Conservation (phyloP, 2,113 vertebrate genomes). For the Zosterops lateralis region DNA sequence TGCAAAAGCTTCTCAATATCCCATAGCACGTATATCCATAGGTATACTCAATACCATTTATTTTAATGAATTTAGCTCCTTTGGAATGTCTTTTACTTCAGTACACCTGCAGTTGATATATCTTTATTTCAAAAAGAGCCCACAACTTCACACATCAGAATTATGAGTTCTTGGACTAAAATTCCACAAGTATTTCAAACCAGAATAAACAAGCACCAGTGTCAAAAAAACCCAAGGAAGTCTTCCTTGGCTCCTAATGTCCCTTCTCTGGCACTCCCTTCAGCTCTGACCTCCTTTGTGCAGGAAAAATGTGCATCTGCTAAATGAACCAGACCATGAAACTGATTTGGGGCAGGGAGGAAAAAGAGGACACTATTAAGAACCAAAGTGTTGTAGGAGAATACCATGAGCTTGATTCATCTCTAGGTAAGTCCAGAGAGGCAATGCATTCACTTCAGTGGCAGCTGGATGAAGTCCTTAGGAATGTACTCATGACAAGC, state of each 20-base stretch:
- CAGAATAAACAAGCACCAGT: not conserved
- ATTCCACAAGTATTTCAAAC: not conserved
- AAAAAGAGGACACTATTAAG: not conserved
- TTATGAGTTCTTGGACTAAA: not conserved
- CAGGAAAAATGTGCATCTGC: not conserved
- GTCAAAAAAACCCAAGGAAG: not conserved
- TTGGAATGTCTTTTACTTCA: not conserved
- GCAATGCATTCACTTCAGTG: not conserved
- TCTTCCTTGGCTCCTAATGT: not conserved
- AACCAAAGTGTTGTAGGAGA: not conserved
- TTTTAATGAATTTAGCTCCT: not conserved
- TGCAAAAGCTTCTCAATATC: not conserved
- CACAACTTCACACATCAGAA: not conserved
- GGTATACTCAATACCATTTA: not conserved
- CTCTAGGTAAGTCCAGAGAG: not conserved
- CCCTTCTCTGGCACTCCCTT: not conserved
- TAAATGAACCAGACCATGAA: not conserved
- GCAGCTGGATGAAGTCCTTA: not conserved
- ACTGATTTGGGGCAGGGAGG: not conserved
- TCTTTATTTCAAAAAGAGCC: not conserved
- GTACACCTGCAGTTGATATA: not conserved
- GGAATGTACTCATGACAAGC: not conserved
- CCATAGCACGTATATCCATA: too few relatives aligned
- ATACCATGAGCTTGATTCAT: not conserved
- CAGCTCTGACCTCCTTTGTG: not conserved